These are phyloP conservation scores for Drosophila oshimai DNA, from an alignment of 1,140 invertebrate genomes.

Conservation along the genomic window DNA sequence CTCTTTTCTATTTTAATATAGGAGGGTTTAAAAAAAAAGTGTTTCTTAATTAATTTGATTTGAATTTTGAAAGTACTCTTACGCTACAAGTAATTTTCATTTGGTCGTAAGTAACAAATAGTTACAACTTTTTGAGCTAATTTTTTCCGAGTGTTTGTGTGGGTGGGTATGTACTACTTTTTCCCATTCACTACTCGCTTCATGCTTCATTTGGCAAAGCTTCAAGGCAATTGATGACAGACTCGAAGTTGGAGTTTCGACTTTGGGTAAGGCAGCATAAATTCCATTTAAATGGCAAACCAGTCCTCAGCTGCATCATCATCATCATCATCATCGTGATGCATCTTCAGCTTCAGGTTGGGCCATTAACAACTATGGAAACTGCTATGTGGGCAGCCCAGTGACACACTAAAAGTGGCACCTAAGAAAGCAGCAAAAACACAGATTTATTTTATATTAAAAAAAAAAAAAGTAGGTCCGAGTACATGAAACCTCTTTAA, in stretches of 20 bases:
- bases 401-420: constrained; percentile 73
- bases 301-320: constrained; percentile 34
- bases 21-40: no score
- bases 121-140: no score
- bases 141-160: constrained; percentile 1
- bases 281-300: constrained; percentile 77
- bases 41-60: no score
- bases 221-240: constrained; percentile 65
- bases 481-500: no score
- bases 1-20: no score
- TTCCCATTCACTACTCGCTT: constrained; percentile 21
- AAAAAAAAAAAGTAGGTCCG: constrained; percentile 13
- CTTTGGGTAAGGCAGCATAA: constrained; percentile 66
- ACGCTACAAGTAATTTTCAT: no score
- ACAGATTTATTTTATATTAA: not conserved
- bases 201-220: constrained; percentile 65
- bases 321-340: constrained; percentile 15
- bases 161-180: constrained; percentile 11
- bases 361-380: constrained; percentile 64
- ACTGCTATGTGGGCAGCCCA: constrained; percentile 73
- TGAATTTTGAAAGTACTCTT: no score
- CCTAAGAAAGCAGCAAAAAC: constrained; percentile 27
- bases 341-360: constrained; percentile 53
- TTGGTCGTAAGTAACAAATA: no score
- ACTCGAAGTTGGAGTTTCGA: constrained; percentile 30